Base-by-base conservation (phyloP, 1,140 invertebrate species). In the Pachyrhynchus sulphureomaculatus region DNA sequence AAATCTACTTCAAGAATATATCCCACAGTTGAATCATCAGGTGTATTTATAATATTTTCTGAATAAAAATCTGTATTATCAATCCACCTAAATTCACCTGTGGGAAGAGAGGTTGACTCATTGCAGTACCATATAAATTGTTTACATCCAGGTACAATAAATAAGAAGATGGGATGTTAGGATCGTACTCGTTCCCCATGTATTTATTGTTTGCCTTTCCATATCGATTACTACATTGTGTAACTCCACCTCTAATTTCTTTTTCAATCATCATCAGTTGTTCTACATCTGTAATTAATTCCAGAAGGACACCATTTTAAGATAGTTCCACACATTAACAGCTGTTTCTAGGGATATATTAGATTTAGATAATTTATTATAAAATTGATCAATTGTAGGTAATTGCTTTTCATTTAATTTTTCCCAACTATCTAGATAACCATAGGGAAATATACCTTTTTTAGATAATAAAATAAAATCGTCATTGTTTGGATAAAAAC, bases 101-200 rank as follows among this genome's bases (percentile, higher is more conserved):
- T 64, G n/a, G 80, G 79, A n/a, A n/a, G 33, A 83, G 66, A 52
- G 59, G 65, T 65, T 77, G 65, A 17, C 68, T 75, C 78, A 83
- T 79, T 15, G 76, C 75, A 47, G 64, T 75, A 12, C 81, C 81
- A 76, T 85, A 84, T 42, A 83, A 68, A 26, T 45, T 45, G 17
- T 45, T 20, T 74, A 26, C 24, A 78, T 83, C 81, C 1, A 76
- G 71, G 71, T 82, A 81, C 17, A 71, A 64, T 18, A 82, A 49
- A 59, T 62, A 65, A 13, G 29, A 47, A 23, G 53, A 70, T n/a
- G n/a, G n/a, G n/a, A n/a, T n/a, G n/a, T n/a, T n/a, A 8, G 58
- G 9, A 75, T 82, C 65, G 71, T 73, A 82, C n/a, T 63, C 57
- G 13, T 60, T 34, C 21, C 47, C 18, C 62, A 80, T 68, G 66